phyloP scores from a whole-genome alignment of 2,888 invertebrate species.

The Gisinianus flammeolus region DNA sequence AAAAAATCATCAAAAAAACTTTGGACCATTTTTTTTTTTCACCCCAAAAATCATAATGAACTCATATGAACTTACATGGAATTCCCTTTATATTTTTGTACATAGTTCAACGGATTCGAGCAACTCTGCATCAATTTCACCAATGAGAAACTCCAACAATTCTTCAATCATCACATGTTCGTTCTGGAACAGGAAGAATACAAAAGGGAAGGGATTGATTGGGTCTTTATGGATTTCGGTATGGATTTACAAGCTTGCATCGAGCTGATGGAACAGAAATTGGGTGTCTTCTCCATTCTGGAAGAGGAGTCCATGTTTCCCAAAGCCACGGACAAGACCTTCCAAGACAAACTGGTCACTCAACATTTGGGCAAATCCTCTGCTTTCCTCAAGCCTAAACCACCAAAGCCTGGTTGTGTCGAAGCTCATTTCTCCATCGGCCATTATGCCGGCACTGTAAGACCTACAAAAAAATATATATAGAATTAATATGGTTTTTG shows the following conservation, averaged over 20 bases:
- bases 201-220: conserved; percentile 17
- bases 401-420: conserved; percentile 95
- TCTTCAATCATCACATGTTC: conserved; percentile 86
- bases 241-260: conserved; percentile 91
- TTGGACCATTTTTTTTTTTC: too few relatives aligned
- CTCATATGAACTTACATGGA: too few relatives aligned
- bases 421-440: conserved; percentile 98
- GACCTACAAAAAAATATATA: conserved; percentile 66
- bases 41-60: too few relatives aligned
- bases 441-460: conserved; percentile 98
- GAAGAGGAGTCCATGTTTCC: conserved; percentile 99
- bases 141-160: conserved; percentile 97
- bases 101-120: conserved; percentile 96
- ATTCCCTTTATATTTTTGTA: too few relatives aligned
- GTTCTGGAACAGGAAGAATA: conserved; percentile 6
- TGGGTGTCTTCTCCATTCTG: conserved; percentile 99
- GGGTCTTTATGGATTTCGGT: conserved; percentile 61
- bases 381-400: conserved; percentile 95
- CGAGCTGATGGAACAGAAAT: conserved; percentile 93
- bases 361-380: conserved; percentile 99
- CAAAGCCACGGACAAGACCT: conserved; percentile 98
- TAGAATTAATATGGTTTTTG: too few relatives aligned
- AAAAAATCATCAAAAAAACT: background rate
- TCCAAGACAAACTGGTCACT: conserved; percentile 97
- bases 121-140: conserved; percentile 99